These are phyloP conservation scores for Aramus guarauna DNA, from an alignment of 2,113 vertebrate genomes.

Conservation along the genomic window DNA sequence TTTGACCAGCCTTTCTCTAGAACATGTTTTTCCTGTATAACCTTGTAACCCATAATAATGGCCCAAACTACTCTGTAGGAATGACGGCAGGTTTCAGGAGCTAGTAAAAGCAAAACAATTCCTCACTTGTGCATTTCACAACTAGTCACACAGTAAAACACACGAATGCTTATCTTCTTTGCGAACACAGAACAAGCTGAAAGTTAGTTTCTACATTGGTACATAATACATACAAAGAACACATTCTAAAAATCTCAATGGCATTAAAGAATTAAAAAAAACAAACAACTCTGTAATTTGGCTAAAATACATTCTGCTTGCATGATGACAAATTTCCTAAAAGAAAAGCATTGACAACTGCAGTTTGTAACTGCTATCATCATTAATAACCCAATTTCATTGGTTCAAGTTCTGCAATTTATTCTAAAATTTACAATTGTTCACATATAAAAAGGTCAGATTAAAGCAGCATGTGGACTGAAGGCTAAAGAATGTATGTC, in stretches of 20 bases:
- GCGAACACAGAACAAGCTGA: background rate
- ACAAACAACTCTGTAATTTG: background rate
- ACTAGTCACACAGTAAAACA: background rate
- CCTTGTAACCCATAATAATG: conserved; percentile 69
- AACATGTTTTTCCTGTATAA: conserved; percentile 75
- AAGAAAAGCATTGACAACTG: background rate
- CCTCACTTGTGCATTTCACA: conserved; percentile 48
- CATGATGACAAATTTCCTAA: background rate
- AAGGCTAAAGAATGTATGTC: background rate
- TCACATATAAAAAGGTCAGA: background rate
- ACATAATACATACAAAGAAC: background rate
- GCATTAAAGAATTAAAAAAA: background rate
- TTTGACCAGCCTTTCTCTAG: conserved; percentile 52
- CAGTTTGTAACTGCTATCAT: background rate
- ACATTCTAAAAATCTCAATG: background rate
- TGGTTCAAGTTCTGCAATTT: background rate
- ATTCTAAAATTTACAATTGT: background rate
- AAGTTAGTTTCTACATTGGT: background rate
- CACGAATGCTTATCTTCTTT: background rate
- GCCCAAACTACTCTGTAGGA: conserved; percentile 55
- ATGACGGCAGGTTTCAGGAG: conserved; percentile 40
- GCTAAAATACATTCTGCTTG: background rate
- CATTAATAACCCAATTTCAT: background rate
- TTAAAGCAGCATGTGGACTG: background rate
- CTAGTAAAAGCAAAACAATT: conserved; percentile 58